Evolutionary conservation across 2,888 invertebrate species (phyloP), one percentile per base, ranked within the genome.

Genomic region (Drosophila paracracens): DNA sequence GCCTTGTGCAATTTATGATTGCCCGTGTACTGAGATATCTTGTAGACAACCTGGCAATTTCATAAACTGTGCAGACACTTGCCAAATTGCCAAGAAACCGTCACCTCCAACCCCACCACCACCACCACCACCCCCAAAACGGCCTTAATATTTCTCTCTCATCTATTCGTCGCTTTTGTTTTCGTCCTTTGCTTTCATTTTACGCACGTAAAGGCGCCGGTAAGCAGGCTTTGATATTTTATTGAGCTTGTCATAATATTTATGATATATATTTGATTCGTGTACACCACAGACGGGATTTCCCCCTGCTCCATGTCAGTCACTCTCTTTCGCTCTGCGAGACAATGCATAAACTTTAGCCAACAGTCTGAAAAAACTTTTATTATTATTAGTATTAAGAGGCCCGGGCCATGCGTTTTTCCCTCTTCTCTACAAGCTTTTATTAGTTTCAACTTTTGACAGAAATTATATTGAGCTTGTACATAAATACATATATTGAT

Each of bases 201-300:
- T 58, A 69, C 73, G 83, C 86, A 88, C 88, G 88, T 88, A 76
- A 59, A 70, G 75, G 76, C 77, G 63, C 54, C 70, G 56, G 74
- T 81, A 87, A 80, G 83, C 72, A 73, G 76, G 78, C 82, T 88
- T 86, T 82, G 81, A 81, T 85, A 89, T 89, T 89, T 90, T 89
- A 90, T 90, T 87, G 89, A 89, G 88, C 89, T 81, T 90, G 82
- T 87, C 89, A 90, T 83, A 90, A 89, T 89, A 89, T 90, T 89
- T 89, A 87, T 89, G 79, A 83, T 79, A 84, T 82, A 75, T 86
- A 86, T 83, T 83, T 76, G 78, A 79, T 77, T 80, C 67, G 74
- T 76, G 74, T 70, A 61, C 54, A 59, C 53, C 48, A 52, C 51
- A 73, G 66, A 54, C 67, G 57, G 54, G 50, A 74, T 60, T 66